A percentile compares a stretch with the other conserved stretches of the same genome.
Evolutionary conservation across 2,888 invertebrate species (phyloP).

Genomic region (Cephalotes varians): DNA sequence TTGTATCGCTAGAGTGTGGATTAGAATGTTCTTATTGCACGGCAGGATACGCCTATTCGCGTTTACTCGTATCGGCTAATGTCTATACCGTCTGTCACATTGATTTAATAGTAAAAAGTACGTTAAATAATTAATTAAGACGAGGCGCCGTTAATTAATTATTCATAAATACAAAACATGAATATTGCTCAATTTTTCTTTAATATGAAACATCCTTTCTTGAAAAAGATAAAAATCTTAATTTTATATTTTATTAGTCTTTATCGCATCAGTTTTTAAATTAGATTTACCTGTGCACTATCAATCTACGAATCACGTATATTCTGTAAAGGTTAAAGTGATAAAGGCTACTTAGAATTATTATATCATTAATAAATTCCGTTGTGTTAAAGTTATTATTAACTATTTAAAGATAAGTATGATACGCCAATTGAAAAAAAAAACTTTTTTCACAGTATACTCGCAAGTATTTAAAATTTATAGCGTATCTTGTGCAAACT

Average conservation of each 20-base stretch:
- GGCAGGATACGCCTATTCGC: conserved; percentile 28
- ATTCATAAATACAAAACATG: background rate
- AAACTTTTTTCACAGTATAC: background rate
- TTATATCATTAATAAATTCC: conserved; percentile 2
- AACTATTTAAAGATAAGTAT: background rate
- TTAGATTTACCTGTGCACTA: background rate
- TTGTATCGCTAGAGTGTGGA: conserved; percentile 79
- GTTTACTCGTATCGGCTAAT: conserved; percentile 14
- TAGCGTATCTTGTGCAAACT: background rate
- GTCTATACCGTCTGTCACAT: conserved; percentile 7
- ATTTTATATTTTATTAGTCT: background rate
- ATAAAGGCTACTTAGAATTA: background rate
- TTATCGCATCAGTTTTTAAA: background rate
- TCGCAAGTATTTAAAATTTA: conserved; percentile 36
- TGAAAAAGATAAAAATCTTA: background rate
- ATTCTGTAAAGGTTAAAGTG: background rate
- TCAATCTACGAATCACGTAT: background rate
- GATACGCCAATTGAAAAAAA: background rate
- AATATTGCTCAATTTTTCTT: conserved; percentile 5
- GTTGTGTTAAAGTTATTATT: conserved; percentile 1
- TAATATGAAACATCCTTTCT: too few relatives aligned
- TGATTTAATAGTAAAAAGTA: conserved; percentile 28
- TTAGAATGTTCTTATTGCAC: conserved; percentile 75
- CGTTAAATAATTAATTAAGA: too few relatives aligned
- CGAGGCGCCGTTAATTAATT: conserved; percentile 23